Evolutionary conservation across 2,888 invertebrate species (phyloP).

Genomic region (Petrolisthes cinctipes): DNA sequence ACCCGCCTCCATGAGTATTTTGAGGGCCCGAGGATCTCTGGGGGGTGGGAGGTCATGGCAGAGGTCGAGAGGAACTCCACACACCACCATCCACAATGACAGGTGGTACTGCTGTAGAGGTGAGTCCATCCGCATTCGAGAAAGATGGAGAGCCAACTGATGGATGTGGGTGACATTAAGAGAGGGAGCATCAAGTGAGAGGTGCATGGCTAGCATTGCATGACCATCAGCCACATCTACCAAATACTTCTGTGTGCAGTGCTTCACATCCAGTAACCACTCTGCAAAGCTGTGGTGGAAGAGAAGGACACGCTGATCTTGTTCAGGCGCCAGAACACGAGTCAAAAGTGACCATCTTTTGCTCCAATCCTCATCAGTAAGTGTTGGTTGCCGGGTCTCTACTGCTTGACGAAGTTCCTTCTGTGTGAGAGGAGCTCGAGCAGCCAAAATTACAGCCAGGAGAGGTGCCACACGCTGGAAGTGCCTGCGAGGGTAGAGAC

Average conservation of each 20-base stretch:
- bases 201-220: slow-evolving; percentile 83
- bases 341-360: slow-evolving; percentile 82
- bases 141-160: slow-evolving; percentile 73
- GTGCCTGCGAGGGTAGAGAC: slow-evolving; percentile 88
- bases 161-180: slow-evolving; percentile 71
- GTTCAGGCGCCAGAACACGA: slow-evolving; percentile 74
- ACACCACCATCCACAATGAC: slow-evolving; percentile 82
- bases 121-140: slow-evolving; percentile 68
- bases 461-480: slow-evolving; percentile 83
- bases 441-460: slow-evolving; percentile 88
- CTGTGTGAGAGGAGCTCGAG: slow-evolving; percentile 86
- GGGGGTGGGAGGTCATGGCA: slow-evolving; percentile 65
- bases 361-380: slow-evolving; percentile 85
- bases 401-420: slow-evolving; percentile 85
- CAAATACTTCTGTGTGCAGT: slow-evolving; percentile 93
- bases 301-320: slow-evolving; percentile 70
- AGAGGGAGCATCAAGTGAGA: slow-evolving; percentile 75
- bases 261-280: slow-evolving; percentile 97
- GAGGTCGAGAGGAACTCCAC: slow-evolving; percentile 73
- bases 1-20: slow-evolving; percentile 82
- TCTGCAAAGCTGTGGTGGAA: slow-evolving; percentile 96
- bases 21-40: slow-evolving; percentile 75
- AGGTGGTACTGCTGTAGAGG: slow-evolving; percentile 74
- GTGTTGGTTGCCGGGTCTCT: slow-evolving; percentile 82
- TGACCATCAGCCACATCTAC: slow-evolving; percentile 90